phyloP scores from a whole-genome alignment of 2,797 vertebrate species.

The Manis crassicaudata region DNA sequence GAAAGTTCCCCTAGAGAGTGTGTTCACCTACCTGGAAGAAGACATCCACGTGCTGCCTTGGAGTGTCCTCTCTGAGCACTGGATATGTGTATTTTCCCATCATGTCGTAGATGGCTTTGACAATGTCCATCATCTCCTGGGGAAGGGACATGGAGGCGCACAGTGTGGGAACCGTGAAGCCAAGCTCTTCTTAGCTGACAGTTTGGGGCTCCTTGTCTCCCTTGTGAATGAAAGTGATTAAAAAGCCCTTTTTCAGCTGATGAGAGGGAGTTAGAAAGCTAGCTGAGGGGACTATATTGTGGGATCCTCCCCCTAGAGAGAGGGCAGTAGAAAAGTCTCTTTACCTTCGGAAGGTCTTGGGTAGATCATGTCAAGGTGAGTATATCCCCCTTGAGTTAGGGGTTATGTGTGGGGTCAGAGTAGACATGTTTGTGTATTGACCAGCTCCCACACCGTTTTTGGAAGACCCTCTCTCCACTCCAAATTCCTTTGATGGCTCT shows the following conservation, averaged over 20 bases:
- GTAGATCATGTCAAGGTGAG: not conserved
- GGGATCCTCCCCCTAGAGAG: not conserved
- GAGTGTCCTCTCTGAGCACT: conserved; percentile 95
- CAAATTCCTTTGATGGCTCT: too few relatives aligned
- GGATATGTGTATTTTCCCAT: conserved; percentile 99
- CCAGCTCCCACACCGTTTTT: not conserved
- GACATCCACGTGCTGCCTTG: conserved; percentile 95
- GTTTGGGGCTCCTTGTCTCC: not conserved
- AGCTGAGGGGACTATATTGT: not conserved
- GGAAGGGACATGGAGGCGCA: conserved; percentile 47
- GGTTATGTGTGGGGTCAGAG: not conserved
- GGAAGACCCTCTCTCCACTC: not conserved
- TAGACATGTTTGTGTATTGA: not conserved
- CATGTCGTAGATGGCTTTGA: conserved; percentile 99
- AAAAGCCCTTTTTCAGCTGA: not conserved
- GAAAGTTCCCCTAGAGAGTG: not conserved
- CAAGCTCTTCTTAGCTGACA: not conserved
- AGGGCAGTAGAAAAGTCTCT: not conserved
- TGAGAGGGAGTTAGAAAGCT: not conserved
- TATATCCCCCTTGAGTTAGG: not conserved
- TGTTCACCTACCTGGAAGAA: conserved; percentile 93
- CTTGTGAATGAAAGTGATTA: not conserved
- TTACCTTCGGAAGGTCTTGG: not conserved
- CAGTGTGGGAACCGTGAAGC: conserved; percentile 4
- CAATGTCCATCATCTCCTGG: conserved; percentile 99